These are phyloP conservation scores for Drosophila tropicalis DNA, from an alignment of 1,140 invertebrate species.

Conservation along the genomic window DNA sequence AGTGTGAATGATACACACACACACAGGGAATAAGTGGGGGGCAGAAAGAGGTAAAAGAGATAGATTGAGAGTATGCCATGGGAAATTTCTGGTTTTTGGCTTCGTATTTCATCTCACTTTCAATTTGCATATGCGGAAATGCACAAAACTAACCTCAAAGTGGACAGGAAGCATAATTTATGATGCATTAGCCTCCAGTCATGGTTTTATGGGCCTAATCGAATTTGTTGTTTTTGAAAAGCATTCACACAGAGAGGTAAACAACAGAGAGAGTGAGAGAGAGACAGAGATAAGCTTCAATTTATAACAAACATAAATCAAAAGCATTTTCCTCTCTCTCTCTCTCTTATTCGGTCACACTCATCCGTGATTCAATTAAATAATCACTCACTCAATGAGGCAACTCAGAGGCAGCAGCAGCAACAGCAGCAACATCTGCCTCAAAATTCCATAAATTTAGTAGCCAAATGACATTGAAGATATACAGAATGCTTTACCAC, in stretches of 20 bases:
- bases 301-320: slow-evolving; percentile 43
- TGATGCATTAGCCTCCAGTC: slow-evolving; percentile 24
- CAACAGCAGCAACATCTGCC: slow-evolving; percentile 37
- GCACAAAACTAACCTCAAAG: slow-evolving; percentile 39
- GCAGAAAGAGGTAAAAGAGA: background rate
- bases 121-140: slow-evolving; percentile 63
- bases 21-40: background rate
- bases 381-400: slow-evolving; percentile 50
- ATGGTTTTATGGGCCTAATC: slow-evolving; percentile 36
- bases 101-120: slow-evolving; percentile 33
- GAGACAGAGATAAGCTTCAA: slow-evolving; percentile 41
- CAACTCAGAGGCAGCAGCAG: slow-evolving; percentile 29
- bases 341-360: background rate
- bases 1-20: slow-evolving; percentile 61
- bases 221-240: slow-evolving; percentile 29
- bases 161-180: slow-evolving; percentile 48
- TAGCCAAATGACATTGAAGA: slow-evolving; percentile 2
- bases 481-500: slow-evolving; percentile 17
- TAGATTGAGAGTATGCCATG: background rate
- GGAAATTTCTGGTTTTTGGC: slow-evolving; percentile 29
- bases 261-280: background rate
- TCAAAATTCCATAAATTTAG: background rate
- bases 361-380: slow-evolving; percentile 64
- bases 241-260: background rate
- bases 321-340: background rate